Evolutionary conservation across 2,113 vertebrate genomes (phyloP).

Genomic region (Dasyurus viverrinus): DNA sequence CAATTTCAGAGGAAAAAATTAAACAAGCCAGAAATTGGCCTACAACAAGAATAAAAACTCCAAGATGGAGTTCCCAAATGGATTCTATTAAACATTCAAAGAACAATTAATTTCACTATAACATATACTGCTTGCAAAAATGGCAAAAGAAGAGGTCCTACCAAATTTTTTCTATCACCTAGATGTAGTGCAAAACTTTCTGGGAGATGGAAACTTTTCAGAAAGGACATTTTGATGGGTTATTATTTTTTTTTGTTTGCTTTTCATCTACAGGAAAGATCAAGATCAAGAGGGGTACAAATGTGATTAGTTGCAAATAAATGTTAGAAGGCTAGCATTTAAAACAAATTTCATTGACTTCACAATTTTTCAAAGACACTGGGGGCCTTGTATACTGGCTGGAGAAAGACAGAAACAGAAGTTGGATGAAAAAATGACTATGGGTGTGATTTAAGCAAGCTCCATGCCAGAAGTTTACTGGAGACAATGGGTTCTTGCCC

Average conservation of each 20-base stretch:
- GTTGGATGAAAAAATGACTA: constrained; percentile 30
- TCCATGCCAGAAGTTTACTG: background rate
- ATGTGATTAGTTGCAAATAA: background rate
- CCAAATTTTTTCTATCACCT: background rate
- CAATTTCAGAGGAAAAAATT: background rate
- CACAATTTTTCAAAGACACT: background rate
- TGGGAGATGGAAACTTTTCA: background rate
- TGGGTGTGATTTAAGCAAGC: constrained; percentile 53
- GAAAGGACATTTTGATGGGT: background rate
- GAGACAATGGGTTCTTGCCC: constrained; percentile 13
- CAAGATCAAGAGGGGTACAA: background rate
- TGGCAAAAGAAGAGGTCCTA: background rate
- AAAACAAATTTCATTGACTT: background rate
- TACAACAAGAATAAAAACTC: background rate
- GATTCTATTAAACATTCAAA: background rate
- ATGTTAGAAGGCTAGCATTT: background rate
- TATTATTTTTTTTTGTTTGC: background rate
- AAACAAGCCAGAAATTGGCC: background rate
- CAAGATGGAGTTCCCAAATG: background rate
- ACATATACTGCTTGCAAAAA: background rate
- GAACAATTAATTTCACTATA: background rate
- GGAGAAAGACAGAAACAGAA: background rate
- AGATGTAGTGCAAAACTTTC: background rate
- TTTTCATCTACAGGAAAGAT: background rate
- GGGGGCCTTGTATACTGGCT: background rate